Base-by-base conservation (phyloP, 2,113 vertebrate genomes). In the Micromys minutus region DNA sequence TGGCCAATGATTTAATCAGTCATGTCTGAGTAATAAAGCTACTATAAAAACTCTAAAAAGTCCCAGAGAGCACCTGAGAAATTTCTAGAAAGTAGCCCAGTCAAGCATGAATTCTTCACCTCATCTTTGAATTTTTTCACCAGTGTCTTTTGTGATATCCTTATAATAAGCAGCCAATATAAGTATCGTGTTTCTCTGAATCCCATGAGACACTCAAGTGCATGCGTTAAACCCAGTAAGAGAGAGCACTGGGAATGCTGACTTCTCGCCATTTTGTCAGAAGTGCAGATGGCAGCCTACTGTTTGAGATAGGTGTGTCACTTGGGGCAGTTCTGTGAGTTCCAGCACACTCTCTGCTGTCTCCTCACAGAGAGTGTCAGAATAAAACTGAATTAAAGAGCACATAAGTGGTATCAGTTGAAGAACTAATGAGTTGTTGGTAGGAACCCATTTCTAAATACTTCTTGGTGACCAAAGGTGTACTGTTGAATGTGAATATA, bases 1-100 rank as follows among this genome's bases (percentile, higher is more conserved):
- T 87, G 63, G 45, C 63, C 45, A 16, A 52, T 69, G 84, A 69
- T 87, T 87, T 87, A 87, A 86, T 86, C 84, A 86, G 65, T 87
- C 45, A 26, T 69, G 65, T 52, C 34, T n/a, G 65, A 69, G 45
- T 52, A 69, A 69, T 87, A 87, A 87, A 87, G 45, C 63, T 47
- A 52, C 63, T 69, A 87, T 69, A 52, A 87, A 84, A 69, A 52
- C 63, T 69, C 45, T 87, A 34, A n/a, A 87, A 87, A 69, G 63
- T 5, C 45, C 67, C 34, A 9, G 63, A 47, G 83, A 52, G 34
- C 7, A 22, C 31, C 29, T 69, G 84, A 47, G 45, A 87, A 65
- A 34, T 26, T 69, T 67, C 42, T 86, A 86, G 61, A 67, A 47
- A 67, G 42, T 86, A 36, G 42, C 42, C 45, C 34, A 50, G 63